These are phyloP conservation scores for Sapajus apella DNA, from an alignment of 2,113 vertebrate species.

Conservation along the genomic window DNA sequence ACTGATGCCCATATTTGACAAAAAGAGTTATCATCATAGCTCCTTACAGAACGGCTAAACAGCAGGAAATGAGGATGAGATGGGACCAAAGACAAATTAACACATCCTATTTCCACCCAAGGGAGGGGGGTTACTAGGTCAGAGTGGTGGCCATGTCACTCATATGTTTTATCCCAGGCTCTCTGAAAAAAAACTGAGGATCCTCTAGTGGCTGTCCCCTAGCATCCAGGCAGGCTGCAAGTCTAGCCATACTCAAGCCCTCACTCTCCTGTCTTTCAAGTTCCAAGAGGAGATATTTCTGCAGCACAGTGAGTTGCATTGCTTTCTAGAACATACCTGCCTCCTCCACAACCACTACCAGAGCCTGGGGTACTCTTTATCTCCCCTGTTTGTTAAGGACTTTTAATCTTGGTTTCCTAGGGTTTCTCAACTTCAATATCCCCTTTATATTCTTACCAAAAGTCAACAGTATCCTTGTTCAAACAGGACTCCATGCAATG, in stretches of 20 bases:
- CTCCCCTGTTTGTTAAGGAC: neutral
- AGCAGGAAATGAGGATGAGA: neutral
- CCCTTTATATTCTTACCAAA: neutral
- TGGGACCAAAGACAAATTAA: conserved; percentile 23
- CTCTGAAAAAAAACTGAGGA: neutral
- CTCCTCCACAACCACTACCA: neutral
- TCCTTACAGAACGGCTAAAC: neutral
- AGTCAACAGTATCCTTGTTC: neutral
- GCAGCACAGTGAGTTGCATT: neutral
- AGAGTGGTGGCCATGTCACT: neutral
- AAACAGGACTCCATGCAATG: neutral
- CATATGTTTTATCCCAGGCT: neutral
- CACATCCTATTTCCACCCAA: neutral
- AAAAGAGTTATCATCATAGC: neutral
- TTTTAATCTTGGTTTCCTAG: conserved; percentile 21
- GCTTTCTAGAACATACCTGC: conserved; percentile 23
- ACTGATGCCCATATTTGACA: neutral
- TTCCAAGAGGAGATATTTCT: neutral
- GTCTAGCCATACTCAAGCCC: neutral
- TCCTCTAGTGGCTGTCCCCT: neutral
- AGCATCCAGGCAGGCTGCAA: neutral
- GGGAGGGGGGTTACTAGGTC: neutral
- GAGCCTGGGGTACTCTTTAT: neutral
- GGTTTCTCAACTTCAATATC: neutral
- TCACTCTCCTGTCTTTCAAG: neutral